These are phyloP conservation scores for Drosophila arizonae DNA, from an alignment of 1,140 invertebrate species.

Conservation along the genomic window DNA sequence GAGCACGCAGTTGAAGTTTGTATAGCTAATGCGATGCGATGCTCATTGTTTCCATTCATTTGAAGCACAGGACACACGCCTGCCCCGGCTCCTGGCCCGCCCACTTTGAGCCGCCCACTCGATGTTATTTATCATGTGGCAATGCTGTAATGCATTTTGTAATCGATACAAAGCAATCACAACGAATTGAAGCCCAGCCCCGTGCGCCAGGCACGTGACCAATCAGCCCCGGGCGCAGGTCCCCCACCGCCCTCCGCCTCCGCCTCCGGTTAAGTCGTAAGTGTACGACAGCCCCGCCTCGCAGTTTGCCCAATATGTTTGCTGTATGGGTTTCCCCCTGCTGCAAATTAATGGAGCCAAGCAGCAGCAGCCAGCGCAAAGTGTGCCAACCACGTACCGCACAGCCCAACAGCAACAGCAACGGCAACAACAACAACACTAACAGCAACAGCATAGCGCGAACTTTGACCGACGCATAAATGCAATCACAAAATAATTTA, in stretches of 20 bases:
- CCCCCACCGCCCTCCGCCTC: not conserved
- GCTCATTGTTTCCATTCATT: conserved; percentile 41
- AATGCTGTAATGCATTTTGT: conserved; percentile 79
- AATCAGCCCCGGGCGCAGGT: conserved; percentile 53
- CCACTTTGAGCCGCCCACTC: conserved; percentile 32
- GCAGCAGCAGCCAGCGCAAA: too few species aligned
- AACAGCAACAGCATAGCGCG: not conserved
- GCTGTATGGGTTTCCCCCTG: conserved; percentile 8
- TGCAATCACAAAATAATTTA: conserved; percentile 62
- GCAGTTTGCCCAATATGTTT: conserved; percentile 7
- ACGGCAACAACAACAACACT: too few species aligned
- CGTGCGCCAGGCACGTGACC: conserved; percentile 65
- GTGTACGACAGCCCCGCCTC: conserved; percentile 10
- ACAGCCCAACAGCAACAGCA: not conserved
- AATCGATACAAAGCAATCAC: conserved; percentile 80
- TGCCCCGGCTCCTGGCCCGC: not conserved
- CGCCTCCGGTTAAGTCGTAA: not conserved
- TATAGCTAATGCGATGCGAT: not conserved
- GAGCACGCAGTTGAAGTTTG: conserved; percentile 8
- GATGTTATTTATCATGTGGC: conserved; percentile 75
- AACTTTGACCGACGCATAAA: conserved; percentile 26
- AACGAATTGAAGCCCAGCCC: conserved; percentile 63
- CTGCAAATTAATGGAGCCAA: conserved; percentile 62
- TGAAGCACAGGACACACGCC: conserved; percentile 30
- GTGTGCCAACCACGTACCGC: conserved; percentile 40